Percentiles rank a stretch among this genome's conserved stretches.
These are phyloP conservation scores for Semicossyphus pulcher DNA, from an alignment of 2,113 vertebrate species.

Conservation along the genomic window DNA sequence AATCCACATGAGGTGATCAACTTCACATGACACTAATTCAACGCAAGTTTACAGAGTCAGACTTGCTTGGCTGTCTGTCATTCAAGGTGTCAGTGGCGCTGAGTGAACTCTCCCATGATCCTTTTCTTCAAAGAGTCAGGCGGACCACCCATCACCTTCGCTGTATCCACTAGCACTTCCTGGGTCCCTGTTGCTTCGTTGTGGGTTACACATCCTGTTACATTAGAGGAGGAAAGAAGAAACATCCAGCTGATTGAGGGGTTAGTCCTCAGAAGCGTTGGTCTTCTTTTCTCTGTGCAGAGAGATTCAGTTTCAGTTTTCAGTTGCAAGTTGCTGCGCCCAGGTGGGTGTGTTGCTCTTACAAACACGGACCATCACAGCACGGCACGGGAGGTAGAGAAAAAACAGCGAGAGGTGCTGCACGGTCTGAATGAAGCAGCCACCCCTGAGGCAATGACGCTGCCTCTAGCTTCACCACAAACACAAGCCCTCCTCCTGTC, in stretches of 20 bases:
- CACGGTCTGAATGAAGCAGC: slow-evolving; percentile 57
- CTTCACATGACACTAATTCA: slow-evolving; percentile 19
- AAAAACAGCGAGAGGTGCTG: slow-evolving; percentile 43
- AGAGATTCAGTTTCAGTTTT: slow-evolving; percentile 24
- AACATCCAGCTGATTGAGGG: slow-evolving; percentile 32
- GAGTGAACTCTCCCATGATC: slow-evolving; percentile 49
- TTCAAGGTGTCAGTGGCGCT: slow-evolving; percentile 29
- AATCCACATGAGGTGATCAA: slow-evolving; percentile 64
- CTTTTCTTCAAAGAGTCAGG: slow-evolving; percentile 38
- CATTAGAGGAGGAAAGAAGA: slow-evolving; percentile 15
- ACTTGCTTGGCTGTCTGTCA: slow-evolving; percentile 15
- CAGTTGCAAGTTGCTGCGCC: slow-evolving; percentile 30
- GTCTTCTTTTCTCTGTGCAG: slow-evolving; percentile 26
- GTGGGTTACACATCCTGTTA: slow-evolving; percentile 62
- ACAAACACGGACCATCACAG: slow-evolving; percentile 55
- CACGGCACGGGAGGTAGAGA: slow-evolving; percentile 9
- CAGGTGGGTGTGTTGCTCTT: slow-evolving; percentile 67
- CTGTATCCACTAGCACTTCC: slow-evolving; percentile 44
- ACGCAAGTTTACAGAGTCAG: slow-evolving; percentile 17
- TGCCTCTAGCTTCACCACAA: slow-evolving; percentile 67
- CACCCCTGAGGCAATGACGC: slow-evolving; percentile 50
- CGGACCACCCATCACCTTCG: slow-evolving; percentile 23
- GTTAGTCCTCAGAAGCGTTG: slow-evolving; percentile 36
- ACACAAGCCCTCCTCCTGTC: slow-evolving; percentile 67
- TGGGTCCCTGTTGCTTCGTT: slow-evolving; percentile 30